phyloP scores from a whole-genome alignment of 2,888 invertebrate species.

The Apodemia mormo region DNA sequence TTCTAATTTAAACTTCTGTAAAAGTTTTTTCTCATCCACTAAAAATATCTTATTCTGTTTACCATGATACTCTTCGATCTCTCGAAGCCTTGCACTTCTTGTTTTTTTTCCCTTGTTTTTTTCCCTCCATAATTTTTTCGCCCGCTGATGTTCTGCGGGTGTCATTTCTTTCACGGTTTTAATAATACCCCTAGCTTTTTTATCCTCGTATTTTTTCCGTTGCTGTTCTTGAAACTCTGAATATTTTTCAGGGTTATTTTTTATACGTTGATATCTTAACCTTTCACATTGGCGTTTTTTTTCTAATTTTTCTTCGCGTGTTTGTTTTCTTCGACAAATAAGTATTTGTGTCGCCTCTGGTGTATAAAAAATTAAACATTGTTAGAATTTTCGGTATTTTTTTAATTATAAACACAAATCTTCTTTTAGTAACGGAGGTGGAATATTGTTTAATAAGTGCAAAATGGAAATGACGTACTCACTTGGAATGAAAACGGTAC shows the following conservation, averaged over 20 bases:
- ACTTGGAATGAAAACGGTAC: too few species aligned
- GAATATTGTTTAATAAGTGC: too few species aligned
- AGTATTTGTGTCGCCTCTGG: too few species aligned
- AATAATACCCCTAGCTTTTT: neutral
- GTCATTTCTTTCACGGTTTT: neutral
- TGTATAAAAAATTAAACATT: too few species aligned
- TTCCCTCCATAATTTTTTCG: constrained; percentile 2
- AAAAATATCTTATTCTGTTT: neutral
- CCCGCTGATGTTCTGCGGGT: neutral
- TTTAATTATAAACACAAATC: too few species aligned
- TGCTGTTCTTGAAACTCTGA: neutral
- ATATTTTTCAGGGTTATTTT: neutral
- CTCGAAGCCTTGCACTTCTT: neutral
- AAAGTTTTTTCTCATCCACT: neutral
- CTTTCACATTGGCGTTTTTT: neutral
- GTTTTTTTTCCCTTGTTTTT: neutral
- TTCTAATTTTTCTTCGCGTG: neutral
- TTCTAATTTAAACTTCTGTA: neutral
- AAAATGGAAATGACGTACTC: too few species aligned
- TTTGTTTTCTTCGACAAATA: neutral
- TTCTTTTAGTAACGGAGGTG: too few species aligned
- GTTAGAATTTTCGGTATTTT: too few species aligned
- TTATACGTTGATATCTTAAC: constrained; percentile 9
- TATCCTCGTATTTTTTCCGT: neutral
- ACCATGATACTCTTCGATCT: neutral